Evolutionary conservation across 2,113 vertebrate genomes (phyloP), one percentile per base, ranked within the genome.

Genomic region (Scytalopus superciliaris): DNA sequence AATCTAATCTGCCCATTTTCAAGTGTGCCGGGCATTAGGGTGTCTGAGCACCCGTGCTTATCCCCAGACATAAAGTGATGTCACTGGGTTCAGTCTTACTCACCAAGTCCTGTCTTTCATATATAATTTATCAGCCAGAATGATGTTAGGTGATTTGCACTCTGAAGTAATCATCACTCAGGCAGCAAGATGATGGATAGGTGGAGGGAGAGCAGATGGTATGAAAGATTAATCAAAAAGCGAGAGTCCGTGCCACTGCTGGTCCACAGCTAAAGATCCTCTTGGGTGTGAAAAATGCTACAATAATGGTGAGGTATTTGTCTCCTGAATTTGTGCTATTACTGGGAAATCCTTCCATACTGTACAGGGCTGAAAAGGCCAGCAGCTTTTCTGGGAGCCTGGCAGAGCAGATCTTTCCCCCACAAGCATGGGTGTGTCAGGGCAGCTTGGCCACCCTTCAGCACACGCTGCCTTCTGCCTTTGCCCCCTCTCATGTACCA

Each of bases 221-320:
- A 94, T 96, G 60, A 96, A 93, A 96, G 90, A 96, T 96, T 95
- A 96, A 97, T 96, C 95, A 96, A 95, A 96, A 94, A 82, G 68
- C 1, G 0, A 50, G 89, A 92, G 79, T 76, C 88, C 10, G 0
- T 82, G 88, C 90, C 88, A 90, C 85, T 93, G 68, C 78, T 2
- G 23, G 40, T 90, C 95, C 77, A 39, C 64, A 84, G 90, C 69
- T 96, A 89, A 95, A 93, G 94, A 96, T 92, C 68, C 86, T 92
- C 90, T 89, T 89, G 93, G 60, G 96, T 89, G 57, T 95, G 94
- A 97, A 95, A 96, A 96, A 96, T 90, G 76, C 83, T 93, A 18
- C 56, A 88, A 95, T 88, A 96, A 96, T 96, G 83, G 88, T 44
- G 69, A 87, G 45, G 33, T 81, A 95, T 97, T 96, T 95, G 95